phyloP scores from a whole-genome alignment of 2,113 vertebrate species.

The Brachirus orientalis region DNA sequence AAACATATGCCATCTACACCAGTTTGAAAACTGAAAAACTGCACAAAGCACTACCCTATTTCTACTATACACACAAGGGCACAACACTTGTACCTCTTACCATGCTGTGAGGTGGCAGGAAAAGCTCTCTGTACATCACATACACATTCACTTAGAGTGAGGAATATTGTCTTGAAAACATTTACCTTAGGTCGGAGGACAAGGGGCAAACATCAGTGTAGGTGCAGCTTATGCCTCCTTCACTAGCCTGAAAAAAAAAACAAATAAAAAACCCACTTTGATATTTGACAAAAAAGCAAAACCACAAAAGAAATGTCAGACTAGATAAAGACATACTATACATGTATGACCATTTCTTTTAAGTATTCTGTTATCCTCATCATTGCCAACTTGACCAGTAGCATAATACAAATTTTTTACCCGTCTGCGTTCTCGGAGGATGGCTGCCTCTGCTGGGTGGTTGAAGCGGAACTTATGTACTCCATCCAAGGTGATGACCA shows the following conservation, averaged over 20 bases:
- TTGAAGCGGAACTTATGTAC: conserved; percentile 94
- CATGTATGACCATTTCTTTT: not conserved
- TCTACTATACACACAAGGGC: conserved; percentile 23
- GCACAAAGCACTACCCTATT: conserved; percentile 32
- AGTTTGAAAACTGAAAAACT: conserved; percentile 16
- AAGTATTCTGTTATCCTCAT: conserved; percentile 6
- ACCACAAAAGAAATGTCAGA: no score
- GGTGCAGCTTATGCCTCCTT: conserved; percentile 65
- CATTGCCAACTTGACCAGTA: conserved; percentile 18
- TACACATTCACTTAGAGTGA: not conserved
- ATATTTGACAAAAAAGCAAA: no score
- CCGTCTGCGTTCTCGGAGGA: conserved; percentile 88
- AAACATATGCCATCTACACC: conserved; percentile 18
- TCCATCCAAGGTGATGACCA: conserved; percentile 90
- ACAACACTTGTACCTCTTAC: conserved; percentile 16
- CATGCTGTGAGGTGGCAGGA: conserved; percentile 6
- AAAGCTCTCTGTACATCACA: not conserved
- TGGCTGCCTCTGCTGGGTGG: conserved; percentile 93
- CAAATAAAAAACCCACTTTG: not conserved
- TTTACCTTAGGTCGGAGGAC: conserved; percentile 71
- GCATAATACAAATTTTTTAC: conserved; percentile 68
- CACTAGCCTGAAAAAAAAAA: conserved; percentile 79
- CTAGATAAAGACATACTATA: no score
- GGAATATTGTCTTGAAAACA: not conserved
- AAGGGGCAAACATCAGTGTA: conserved; percentile 75